A percentile compares a stretch with the other conserved stretches of the same genome.
These are phyloP conservation scores for Sinelater perroti DNA, from an alignment of 2,888 invertebrate genomes.

Conservation along the genomic window DNA sequence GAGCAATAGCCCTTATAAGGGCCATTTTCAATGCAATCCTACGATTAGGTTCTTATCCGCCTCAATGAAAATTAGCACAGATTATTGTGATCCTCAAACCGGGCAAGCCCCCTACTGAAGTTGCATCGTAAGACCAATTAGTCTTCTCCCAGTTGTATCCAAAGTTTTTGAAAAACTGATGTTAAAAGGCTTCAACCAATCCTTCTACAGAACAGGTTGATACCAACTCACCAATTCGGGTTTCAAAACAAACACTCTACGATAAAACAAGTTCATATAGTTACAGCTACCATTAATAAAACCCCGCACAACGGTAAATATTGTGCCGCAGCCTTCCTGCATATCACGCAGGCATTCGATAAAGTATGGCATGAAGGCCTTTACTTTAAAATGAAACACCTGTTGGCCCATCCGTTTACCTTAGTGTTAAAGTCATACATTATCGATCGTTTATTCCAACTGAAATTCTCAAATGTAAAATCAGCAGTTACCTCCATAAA, in stretches of 20 bases:
- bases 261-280: too few species aligned
- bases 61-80: neutral
- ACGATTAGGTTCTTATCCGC: neutral
- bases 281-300: too few species aligned
- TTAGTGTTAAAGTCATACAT: neutral
- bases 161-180: neutral
- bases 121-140: too few species aligned
- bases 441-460: neutral
- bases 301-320: too few species aligned
- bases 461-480: constrained; percentile 5
- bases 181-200: neutral
- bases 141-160: too few species aligned
- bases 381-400: too few species aligned
- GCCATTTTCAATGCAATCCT: too few species aligned
- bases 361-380: neutral
- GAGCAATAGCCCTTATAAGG: neutral
- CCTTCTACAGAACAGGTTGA: neutral
- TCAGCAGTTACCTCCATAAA: neutral
- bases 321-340: neutral
- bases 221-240: neutral
- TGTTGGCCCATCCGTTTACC: too few species aligned
- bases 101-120: too few species aligned
- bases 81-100: neutral
- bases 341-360: constrained; percentile 1
- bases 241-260: too few species aligned